Base-by-base conservation (phyloP, 2,888 invertebrate species). In the Polyommatus iphigenia region DNA sequence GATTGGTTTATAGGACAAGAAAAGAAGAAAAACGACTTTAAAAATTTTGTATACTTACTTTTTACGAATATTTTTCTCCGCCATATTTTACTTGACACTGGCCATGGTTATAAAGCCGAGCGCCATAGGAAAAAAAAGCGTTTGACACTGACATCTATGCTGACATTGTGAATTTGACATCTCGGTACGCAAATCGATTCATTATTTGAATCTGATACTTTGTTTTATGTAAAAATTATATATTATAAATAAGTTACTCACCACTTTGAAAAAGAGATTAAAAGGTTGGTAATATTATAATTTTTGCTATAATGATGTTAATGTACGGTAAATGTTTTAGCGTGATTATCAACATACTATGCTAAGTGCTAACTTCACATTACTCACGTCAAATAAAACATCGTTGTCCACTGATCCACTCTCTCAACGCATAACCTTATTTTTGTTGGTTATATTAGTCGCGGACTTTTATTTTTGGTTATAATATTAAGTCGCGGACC, bases 391-490 rank as follows among this genome's bases (percentile, higher is more conserved):
- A 54, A 50, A 24, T n/a, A 29, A 29, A 75, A 75, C 75, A 75
- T 75, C 41, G 50, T 75, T 75, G 75, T 18, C 15, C 29, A 15
- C 20, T 20, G 24, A 8, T 18, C 57, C 10, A 36, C 46, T 46
- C 41, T 3, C 13, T n/a, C n/a, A 62, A 13, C 13, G 24, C 50
- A 7, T 75, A 75, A 75, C 75, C 75, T 75, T 29, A 54, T 29
- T 50, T 75, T 67, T 67, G 67, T 29, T 67, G 24, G 24, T 1
- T 24, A 24, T 24, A 3, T 13, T 15, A 36, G 24, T 24, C 24
- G 50, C 50, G 73, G 46, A 24, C 1, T 73, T 73, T 73, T 73
- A 24, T 75, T 50, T 75, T 67, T 67, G 62, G 62, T 67, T 46
- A 73, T 13, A 73, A 10, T 15, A 46, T 15, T 6, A 36, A 41